Percentiles rank a stretch among this genome's conserved stretches.
phyloP scores from a whole-genome alignment of 2,797 vertebrate genomes.

The Paguma larvata region DNA sequence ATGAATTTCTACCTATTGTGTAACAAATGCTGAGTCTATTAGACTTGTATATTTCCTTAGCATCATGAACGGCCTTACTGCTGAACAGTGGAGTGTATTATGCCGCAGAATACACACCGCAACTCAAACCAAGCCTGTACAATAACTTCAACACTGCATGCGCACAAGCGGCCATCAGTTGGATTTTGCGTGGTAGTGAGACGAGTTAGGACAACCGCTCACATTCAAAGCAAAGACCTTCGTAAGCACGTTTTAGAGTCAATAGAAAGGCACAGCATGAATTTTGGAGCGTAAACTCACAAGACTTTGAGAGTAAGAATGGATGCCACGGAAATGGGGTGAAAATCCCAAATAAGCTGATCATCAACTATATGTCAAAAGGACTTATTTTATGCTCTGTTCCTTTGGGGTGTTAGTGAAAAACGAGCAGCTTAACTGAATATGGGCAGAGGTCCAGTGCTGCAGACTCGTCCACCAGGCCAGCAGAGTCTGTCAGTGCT shows the following conservation, averaged over 20 bases:
- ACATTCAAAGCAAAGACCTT: neutral
- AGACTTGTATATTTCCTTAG: neutral
- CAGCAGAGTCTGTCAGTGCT: neutral
- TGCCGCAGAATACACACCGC: neutral
- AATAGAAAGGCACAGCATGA: neutral
- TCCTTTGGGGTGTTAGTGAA: neutral
- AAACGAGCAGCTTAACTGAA: neutral
- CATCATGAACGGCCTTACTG: neutral
- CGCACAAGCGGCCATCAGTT: neutral
- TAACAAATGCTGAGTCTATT: neutral
- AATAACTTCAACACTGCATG: neutral
- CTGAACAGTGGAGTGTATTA: neutral
- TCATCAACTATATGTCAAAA: neutral
- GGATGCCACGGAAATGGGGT: neutral
- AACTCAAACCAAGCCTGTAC: neutral
- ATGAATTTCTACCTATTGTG: neutral
- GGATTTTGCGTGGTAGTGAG: neutral
- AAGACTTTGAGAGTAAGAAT: neutral
- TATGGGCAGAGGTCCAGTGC: neutral
- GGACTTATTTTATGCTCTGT: neutral
- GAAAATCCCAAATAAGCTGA: neutral
- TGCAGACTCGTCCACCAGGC: neutral
- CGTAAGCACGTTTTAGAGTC: neutral
- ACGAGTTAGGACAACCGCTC: neutral
- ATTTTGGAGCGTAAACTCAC: neutral